phyloP scores from a whole-genome alignment of 2,113 vertebrate genomes.

The Daphoenositta chrysoptera region DNA sequence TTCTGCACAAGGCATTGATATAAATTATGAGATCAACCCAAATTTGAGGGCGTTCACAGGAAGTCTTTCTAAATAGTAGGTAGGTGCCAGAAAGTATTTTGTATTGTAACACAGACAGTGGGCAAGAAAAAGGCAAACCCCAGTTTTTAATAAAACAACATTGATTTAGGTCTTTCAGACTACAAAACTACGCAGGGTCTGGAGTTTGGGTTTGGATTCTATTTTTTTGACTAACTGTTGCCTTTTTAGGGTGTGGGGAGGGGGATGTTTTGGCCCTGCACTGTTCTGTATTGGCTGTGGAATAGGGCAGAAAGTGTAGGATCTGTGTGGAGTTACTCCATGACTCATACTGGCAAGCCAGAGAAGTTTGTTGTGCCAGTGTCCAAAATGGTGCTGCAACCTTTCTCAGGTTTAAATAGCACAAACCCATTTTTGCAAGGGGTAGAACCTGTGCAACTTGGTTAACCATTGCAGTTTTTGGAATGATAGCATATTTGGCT shows the following conservation, averaged over 20 bases:
- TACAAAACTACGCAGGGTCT: not conserved
- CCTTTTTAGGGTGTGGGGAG: not conserved
- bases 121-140: not conserved
- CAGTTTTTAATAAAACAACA: not conserved
- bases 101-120: not conserved
- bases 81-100: not conserved
- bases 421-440: not conserved
- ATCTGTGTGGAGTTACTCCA: not conserved
- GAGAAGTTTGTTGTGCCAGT: not conserved
- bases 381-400: not conserved
- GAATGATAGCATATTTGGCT: not conserved
- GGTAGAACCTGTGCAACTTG: not conserved
- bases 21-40: not conserved
- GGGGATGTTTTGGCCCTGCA: not conserved
- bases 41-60: not conserved
- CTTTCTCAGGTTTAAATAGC: not conserved
- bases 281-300: not conserved
- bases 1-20: not conserved
- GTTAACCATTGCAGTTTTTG: not conserved
- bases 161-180: not conserved
- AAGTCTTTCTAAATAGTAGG: not conserved
- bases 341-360: not conserved
- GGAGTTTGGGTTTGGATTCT: not conserved
- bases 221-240: not conserved
- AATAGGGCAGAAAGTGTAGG: not conserved